phyloP scores from a whole-genome alignment of 2,113 vertebrate species.

The Dromiciops gliroides region DNA sequence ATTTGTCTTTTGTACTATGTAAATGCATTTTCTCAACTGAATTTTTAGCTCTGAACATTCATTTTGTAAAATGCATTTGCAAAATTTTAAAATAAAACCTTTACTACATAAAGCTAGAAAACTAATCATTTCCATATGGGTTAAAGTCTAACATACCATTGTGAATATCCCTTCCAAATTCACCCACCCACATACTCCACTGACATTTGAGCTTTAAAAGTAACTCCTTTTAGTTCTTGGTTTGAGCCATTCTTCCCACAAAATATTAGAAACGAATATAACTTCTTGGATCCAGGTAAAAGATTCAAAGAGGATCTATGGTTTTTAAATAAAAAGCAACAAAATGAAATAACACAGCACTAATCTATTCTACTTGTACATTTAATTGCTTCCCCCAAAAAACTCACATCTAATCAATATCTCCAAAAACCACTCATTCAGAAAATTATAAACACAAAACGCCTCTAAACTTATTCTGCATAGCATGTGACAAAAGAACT shows the following conservation, averaged over 20 bases:
- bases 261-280: slow-evolving; percentile 39
- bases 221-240: slow-evolving; percentile 77
- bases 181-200: slow-evolving; percentile 77
- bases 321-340: slow-evolving; percentile 54
- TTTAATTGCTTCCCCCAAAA: slow-evolving; percentile 11
- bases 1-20: slow-evolving; percentile 52
- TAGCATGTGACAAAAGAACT: slow-evolving; percentile 38
- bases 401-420: slow-evolving; percentile 56
- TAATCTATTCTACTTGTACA: slow-evolving; percentile 35
- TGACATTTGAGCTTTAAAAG: slow-evolving; percentile 71
- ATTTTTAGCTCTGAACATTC: slow-evolving; percentile 63
- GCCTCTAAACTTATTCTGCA: slow-evolving; percentile 24
- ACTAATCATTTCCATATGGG: slow-evolving; percentile 81
- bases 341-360: slow-evolving; percentile 23
- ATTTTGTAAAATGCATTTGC: slow-evolving; percentile 49
- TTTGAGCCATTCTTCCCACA: slow-evolving; percentile 73
- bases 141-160: slow-evolving; percentile 75
- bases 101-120: slow-evolving; percentile 77
- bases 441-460: slow-evolving; percentile 39
- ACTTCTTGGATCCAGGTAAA: slow-evolving; percentile 60
- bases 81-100: slow-evolving; percentile 71
- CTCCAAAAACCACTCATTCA: slow-evolving; percentile 63
- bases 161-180: slow-evolving; percentile 68
- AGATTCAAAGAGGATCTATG: slow-evolving; percentile 45
- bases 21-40: slow-evolving; percentile 61